These are phyloP conservation scores for Bucco capensis DNA, from an alignment of 2,113 vertebrate species.

Conservation along the genomic window DNA sequence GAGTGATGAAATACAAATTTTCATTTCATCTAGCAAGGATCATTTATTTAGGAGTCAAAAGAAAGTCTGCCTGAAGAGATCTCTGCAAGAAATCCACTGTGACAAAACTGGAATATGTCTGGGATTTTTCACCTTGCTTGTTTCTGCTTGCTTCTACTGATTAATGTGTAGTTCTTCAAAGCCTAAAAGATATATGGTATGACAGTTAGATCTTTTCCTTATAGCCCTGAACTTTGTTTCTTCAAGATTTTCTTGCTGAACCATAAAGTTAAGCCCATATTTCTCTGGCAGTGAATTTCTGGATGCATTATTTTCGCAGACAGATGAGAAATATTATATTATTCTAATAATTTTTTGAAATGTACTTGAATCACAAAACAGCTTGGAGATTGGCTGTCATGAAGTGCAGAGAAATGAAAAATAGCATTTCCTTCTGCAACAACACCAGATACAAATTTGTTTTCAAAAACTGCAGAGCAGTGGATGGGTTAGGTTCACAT, in stretches of 20 bases:
- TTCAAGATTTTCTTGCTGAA: neutral
- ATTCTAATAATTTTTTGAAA: neutral
- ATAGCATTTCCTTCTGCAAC: neutral
- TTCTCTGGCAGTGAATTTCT: neutral
- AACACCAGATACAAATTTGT: neutral
- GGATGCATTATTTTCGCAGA: neutral
- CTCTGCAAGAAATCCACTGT: neutral
- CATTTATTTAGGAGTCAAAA: neutral
- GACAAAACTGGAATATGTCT: slow-evolving; percentile 16
- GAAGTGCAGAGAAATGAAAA: neutral
- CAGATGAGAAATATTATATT: neutral
- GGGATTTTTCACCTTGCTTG: slow-evolving; percentile 31
- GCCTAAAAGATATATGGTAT: neutral
- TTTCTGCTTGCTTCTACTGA: slow-evolving; percentile 12
- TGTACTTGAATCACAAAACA: neutral
- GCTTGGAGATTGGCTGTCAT: neutral
- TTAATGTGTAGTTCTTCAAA: slow-evolving; percentile 12
- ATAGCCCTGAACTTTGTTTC: neutral
- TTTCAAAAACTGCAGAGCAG: neutral
- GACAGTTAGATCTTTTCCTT: neutral
- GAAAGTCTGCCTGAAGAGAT: neutral
- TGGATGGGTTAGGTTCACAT: neutral
- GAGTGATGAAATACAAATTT: neutral
- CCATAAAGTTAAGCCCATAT: neutral
- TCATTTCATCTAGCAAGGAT: neutral